phyloP scores from a whole-genome alignment of 2,113 vertebrate genomes.

The Alligator sinensis region DNA sequence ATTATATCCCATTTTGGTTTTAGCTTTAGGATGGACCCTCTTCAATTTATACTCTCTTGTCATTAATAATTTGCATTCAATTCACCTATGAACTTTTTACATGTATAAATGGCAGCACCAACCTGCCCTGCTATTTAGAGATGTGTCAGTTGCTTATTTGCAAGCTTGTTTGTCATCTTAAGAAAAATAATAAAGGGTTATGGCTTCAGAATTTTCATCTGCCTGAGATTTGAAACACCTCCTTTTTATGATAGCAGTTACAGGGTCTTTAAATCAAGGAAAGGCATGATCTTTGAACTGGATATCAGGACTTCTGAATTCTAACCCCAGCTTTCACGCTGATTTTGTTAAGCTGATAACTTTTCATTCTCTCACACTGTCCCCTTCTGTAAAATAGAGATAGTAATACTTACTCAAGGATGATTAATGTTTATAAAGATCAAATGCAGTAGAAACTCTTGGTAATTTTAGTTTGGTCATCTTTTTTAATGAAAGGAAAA shows the following conservation, averaged over 20 bases:
- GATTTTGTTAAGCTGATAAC: not conserved
- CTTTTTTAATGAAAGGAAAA: not conserved
- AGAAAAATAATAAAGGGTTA: not conserved
- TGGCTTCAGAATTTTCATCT: not conserved
- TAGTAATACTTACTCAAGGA: not conserved
- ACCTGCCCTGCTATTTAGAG: not conserved
- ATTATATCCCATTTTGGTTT: not conserved
- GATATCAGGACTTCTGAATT: not conserved
- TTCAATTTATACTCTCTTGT: not conserved
- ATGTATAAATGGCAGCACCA: not conserved
- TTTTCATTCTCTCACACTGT: not conserved
- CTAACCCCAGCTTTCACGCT: not conserved
- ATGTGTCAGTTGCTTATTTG: not conserved
- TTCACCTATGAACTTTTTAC: not conserved
- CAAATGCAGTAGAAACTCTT: not conserved
- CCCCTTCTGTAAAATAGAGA: not conserved
- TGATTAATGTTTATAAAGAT: not conserved
- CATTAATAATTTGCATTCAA: not conserved
- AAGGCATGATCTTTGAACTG: not conserved
- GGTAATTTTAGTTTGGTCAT: not conserved
- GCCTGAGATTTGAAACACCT: constrained; percentile 27
- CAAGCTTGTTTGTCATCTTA: not conserved
- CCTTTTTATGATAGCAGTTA: not conserved
- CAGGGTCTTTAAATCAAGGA: not conserved
- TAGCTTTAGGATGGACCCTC: not conserved